Percentiles rank a stretch among this genome's conserved stretches.
These are phyloP conservation scores for Drosophila prolongata DNA, from an alignment of 2,888 invertebrate species.

Conservation along the genomic window DNA sequence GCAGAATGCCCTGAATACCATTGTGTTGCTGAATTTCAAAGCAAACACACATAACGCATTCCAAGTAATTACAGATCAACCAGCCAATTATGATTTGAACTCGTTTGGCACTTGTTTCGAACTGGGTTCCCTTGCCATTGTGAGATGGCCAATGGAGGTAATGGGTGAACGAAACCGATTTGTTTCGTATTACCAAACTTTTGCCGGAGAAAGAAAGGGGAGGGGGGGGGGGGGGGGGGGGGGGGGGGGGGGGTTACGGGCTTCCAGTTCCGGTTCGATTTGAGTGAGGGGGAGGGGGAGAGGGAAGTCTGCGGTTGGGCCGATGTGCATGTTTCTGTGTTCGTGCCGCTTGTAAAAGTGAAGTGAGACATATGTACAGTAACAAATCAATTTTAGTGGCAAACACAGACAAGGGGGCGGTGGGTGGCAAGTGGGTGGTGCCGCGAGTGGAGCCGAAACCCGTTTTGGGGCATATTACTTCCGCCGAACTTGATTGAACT, in stretches of 20 bases:
- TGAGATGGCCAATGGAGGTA: constrained; percentile 35
- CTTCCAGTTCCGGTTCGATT: constrained; percentile 11
- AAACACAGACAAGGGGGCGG: constrained; percentile 20
- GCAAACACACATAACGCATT: background rate
- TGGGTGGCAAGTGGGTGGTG: background rate
- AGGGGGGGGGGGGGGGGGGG: background rate
- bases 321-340: constrained; percentile 10
- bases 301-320: constrained; percentile 8
- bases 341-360: constrained; percentile 31
- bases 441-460: constrained; percentile 21
- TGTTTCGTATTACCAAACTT: constrained; percentile 65
- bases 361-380: constrained; percentile 67
- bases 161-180: constrained; percentile 61
- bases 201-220: constrained; percentile 11
- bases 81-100: constrained; percentile 33
- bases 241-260: background rate
- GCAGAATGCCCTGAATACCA: background rate
- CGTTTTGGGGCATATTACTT: constrained; percentile 64
- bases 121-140: constrained; percentile 15
- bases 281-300: no score
- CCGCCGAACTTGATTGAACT: constrained; percentile 60
- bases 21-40: background rate
- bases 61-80: constrained; percentile 17
- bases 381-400: constrained; percentile 72
- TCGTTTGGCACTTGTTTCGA: constrained; percentile 1